Evolutionary conservation across 37 sponge, comb jelly and placozoan genomes (phyloP).

Genomic region (Mnemiopsis leidyi): DNA sequence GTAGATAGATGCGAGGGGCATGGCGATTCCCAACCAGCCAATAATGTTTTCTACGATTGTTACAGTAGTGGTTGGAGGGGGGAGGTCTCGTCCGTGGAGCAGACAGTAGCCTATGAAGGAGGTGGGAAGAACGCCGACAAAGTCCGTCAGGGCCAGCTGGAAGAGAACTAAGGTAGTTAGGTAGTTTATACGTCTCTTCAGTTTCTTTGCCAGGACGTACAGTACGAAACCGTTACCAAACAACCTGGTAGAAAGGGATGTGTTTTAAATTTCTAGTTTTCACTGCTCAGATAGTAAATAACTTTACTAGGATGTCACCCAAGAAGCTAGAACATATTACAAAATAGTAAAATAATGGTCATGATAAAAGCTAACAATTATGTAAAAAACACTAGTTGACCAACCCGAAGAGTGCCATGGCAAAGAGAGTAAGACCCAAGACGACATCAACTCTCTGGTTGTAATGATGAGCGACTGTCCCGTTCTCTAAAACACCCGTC

Average conservation of each 20-base stretch:
- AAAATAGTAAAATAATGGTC: too few species aligned
- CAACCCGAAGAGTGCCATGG: constrained; percentile 6
- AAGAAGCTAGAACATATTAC: too few species aligned
- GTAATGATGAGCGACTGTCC: background rate
- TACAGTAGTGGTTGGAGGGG: background rate
- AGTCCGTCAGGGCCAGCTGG: constrained; percentile 6
- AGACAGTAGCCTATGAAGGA: constrained; percentile 52
- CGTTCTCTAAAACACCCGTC: too few species aligned
- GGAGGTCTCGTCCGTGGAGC: constrained; percentile 5
- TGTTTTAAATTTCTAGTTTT: background rate
- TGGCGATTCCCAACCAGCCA: constrained; percentile 54
- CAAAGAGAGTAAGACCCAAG: background rate
- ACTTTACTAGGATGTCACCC: too few species aligned
- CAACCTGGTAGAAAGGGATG: background rate
- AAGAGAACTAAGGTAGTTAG: constrained; percentile 15
- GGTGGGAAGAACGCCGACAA: background rate
- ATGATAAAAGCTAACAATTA: too few species aligned
- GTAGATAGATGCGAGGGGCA: constrained; percentile 64
- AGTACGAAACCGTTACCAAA: constrained; percentile 23
- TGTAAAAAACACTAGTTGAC: background rate
- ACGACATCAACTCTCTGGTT: background rate
- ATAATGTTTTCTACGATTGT: constrained; percentile 1
- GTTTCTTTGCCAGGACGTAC: constrained; percentile 24
- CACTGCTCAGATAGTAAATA: too few species aligned
- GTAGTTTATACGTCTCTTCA: background rate